Conservation (phyloP, 2,888 invertebrate species). For the Ectemnius continuus region DNA sequence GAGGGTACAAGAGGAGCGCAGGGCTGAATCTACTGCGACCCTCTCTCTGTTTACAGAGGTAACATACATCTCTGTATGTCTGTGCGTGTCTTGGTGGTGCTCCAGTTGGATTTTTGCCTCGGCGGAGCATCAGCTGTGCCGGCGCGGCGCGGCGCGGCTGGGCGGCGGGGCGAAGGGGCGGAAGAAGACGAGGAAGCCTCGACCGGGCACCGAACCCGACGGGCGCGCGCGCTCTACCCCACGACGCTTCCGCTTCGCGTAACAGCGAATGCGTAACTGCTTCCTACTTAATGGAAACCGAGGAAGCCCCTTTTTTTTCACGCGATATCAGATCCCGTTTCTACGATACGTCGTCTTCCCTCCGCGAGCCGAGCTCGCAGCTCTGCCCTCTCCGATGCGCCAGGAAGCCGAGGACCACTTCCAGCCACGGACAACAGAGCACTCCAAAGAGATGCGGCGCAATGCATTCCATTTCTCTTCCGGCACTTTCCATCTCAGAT, state of each 20-base stretch:
- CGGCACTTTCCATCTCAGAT: too few species aligned
- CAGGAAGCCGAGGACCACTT: too few species aligned
- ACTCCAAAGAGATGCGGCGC: neutral
- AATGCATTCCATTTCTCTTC: neutral
- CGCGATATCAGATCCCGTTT: conserved; percentile 48
- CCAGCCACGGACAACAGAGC: too few species aligned
- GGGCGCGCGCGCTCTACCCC: conserved; percentile 35
- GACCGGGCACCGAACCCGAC: conserved; percentile 65
- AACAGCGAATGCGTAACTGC: conserved; percentile 66
- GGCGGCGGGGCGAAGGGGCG: too few species aligned
- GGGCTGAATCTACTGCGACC: too few species aligned
- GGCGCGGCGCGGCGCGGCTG: too few species aligned
- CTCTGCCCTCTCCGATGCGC: too few species aligned
- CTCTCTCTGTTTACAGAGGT: too few species aligned
- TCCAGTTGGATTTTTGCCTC: conserved; percentile 10
- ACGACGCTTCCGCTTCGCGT: conserved; percentile 66
- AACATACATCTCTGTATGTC: too few species aligned
- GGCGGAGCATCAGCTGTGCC: conserved; percentile 32
- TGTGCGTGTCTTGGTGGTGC: too few species aligned
- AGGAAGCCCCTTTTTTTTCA: conserved; percentile 44
- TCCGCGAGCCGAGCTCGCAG: too few species aligned
- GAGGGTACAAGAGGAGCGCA: too few species aligned
- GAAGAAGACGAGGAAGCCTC: conserved; percentile 48
- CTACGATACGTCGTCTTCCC: neutral
- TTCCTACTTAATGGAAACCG: conserved; percentile 61